Conservation (phyloP, 2,888 invertebrate genomes). For the Drosophila diplacantha region DNA sequence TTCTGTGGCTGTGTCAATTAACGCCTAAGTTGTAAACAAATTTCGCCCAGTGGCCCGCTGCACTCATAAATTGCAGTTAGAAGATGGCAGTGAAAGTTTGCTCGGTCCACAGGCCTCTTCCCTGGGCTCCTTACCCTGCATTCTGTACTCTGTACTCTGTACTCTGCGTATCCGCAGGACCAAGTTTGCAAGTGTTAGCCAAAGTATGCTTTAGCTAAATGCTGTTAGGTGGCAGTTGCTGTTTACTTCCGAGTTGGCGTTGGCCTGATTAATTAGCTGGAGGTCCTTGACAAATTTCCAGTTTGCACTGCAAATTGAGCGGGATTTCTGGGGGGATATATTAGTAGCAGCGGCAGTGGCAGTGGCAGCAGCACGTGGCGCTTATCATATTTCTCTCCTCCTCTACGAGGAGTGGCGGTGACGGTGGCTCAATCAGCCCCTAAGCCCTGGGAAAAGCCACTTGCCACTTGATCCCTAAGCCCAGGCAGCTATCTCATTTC, state of each 20-base stretch:
- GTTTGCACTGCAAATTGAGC: constrained; percentile 35
- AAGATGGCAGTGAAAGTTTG: constrained; percentile 55
- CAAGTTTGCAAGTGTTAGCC: constrained; percentile 49
- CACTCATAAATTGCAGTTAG: constrained; percentile 70
- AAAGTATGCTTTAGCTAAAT: constrained; percentile 53
- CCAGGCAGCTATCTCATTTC: constrained; percentile 36
- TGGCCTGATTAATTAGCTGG: constrained; percentile 62
- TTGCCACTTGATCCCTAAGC: constrained; percentile 24
- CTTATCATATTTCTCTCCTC: constrained; percentile 26
- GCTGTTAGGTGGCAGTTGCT: constrained; percentile 59
- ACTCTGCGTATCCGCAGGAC: constrained; percentile 7
- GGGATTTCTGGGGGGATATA: constrained; percentile 11
- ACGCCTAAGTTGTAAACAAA: constrained; percentile 72
- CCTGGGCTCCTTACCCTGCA: not conserved
- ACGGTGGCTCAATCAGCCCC: constrained; percentile 25
- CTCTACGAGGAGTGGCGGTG: not conserved
- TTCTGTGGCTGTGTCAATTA: constrained; percentile 61
- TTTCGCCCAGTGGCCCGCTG: constrained; percentile 62
- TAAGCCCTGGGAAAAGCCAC: constrained; percentile 27
- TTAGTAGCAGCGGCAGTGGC: not conserved
- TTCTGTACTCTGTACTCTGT: too few species aligned
- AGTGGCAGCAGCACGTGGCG: constrained; percentile 25
- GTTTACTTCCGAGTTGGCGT: constrained; percentile 53
- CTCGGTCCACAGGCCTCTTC: constrained; percentile 11
- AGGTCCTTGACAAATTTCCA: constrained; percentile 38